Base-by-base conservation (phyloP, 2,797 vertebrate genomes). In the Chloroceryle inda region DNA sequence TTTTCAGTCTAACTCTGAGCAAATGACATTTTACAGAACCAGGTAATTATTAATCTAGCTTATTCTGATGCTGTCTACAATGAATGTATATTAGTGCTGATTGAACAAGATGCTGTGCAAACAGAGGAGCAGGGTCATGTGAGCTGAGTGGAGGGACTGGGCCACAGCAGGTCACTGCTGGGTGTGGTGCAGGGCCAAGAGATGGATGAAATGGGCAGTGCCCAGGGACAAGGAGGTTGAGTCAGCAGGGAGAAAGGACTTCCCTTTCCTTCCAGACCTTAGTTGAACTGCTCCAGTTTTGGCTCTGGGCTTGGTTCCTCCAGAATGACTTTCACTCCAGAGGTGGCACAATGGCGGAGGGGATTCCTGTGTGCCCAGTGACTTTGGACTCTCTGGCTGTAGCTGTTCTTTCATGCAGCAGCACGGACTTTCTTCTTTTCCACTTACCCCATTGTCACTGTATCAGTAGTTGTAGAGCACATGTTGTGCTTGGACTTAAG, bases 401-500 rank as follows among this genome's bases (percentile, higher is more conserved):
- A 35, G 29, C 13, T 79, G 76, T 81, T 73, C 26, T 37, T 81
- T 73, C 10, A 0, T 11, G 49, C 9, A 77, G 85, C 27, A 59
- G 24, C 67, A 49, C 1, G 4, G 26, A 2, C 53, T 38, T 14
- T 20, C 42, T 78, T 19, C 73, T 59, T 59, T 81, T n/a, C 71
- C 4, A 1, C 13, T 90, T 75, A 11, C 1, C 13, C n/a, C 4
- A 0, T 58, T 67, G 31, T 69, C 27, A 4, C 4, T 2, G 8
- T 58, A 9, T 67, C 49, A 35, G 20, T 49, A 31, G 18, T 45
- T 20, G 3, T 17, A 31, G 56, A 92, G 49, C 13, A 27, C 21
- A 5, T 0, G 0, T 31, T 47, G 44, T 80, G 21, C 69, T 88
- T 0, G 0, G 56, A 23, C 42, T 56, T 55, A 0, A 20, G 59